Conservation (phyloP, 2,888 invertebrate genomes). For the Aphrophora alni region DNA sequence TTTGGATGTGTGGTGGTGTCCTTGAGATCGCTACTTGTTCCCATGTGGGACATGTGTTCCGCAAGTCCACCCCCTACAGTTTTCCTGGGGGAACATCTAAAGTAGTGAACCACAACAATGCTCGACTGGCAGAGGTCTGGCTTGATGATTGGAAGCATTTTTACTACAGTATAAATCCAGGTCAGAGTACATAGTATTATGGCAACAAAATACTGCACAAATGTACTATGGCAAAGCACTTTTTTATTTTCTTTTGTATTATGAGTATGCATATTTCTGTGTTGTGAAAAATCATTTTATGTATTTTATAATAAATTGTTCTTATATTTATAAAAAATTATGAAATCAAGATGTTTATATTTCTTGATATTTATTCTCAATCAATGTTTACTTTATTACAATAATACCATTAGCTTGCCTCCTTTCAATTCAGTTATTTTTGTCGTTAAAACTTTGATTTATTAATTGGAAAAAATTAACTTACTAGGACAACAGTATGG, state of each 20-base stretch:
- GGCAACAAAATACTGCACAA: neutral
- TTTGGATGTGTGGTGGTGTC: slow-evolving; percentile 97
- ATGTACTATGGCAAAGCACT: slow-evolving; percentile 2
- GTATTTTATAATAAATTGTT: too few species aligned
- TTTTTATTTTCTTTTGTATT: neutral
- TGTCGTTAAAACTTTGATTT: too few species aligned
- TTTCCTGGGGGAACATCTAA: slow-evolving; percentile 97
- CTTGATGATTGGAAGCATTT: slow-evolving; percentile 99
- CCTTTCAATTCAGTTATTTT: too few species aligned
- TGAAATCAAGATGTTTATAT: too few species aligned
- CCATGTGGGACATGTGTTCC: slow-evolving; percentile 95
- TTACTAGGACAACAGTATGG: too few species aligned
- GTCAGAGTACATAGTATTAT: slow-evolving; percentile 61
- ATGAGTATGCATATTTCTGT: neutral
- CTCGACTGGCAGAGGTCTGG: slow-evolving; percentile 98
- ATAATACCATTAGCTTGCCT: too few species aligned
- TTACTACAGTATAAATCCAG: slow-evolving; percentile 99
- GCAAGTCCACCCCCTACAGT: slow-evolving; percentile 97
- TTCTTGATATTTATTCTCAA: too few species aligned
- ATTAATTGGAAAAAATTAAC: too few species aligned
- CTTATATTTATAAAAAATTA: too few species aligned
- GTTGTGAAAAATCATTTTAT: too few species aligned
- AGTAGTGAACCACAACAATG: slow-evolving; percentile 99
- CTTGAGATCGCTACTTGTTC: slow-evolving; percentile 95
- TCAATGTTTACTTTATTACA: too few species aligned